These are phyloP conservation scores for Nothocercus julius DNA, from an alignment of 2,113 vertebrate species.

Conservation along the genomic window DNA sequence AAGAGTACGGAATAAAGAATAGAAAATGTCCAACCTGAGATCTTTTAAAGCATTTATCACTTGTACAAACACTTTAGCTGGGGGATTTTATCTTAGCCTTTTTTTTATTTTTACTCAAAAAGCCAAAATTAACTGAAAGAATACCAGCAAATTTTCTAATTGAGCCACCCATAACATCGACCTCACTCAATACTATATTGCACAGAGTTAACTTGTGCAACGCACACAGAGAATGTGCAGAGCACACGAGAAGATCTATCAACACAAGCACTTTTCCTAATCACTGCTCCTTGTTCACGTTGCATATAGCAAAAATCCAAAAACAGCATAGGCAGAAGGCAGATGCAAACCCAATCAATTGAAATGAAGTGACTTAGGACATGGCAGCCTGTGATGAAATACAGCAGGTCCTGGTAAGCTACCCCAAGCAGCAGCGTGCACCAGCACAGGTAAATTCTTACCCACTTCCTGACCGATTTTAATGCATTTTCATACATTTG, in stretches of 20 bases:
- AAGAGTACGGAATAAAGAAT: neutral
- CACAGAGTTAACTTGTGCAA: neutral
- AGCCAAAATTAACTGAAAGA: neutral
- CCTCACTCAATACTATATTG: neutral
- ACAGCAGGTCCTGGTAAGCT: neutral
- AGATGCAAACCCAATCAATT: conserved; percentile 17
- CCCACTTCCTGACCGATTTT: neutral
- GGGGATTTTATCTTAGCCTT: neutral
- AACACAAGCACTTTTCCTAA: neutral
- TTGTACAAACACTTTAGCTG: neutral
- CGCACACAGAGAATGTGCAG: neutral
- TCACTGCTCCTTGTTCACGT: neutral
- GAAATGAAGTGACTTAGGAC: neutral
- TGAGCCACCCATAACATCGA: neutral
- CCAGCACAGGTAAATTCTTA: neutral
- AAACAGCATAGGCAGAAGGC: conserved; percentile 4
- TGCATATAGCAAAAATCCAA: conserved; percentile 32
- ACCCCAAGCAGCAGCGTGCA: neutral
- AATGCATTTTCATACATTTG: neutral
- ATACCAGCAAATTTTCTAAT: neutral
- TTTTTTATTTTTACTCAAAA: neutral
- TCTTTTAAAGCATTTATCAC: neutral
- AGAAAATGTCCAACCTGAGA: neutral
- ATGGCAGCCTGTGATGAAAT: neutral
- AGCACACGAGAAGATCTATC: neutral